Evolutionary conservation across 2,888 invertebrate species (phyloP), one percentile per base, ranked within the genome.

Genomic region (Timema cristinae): DNA sequence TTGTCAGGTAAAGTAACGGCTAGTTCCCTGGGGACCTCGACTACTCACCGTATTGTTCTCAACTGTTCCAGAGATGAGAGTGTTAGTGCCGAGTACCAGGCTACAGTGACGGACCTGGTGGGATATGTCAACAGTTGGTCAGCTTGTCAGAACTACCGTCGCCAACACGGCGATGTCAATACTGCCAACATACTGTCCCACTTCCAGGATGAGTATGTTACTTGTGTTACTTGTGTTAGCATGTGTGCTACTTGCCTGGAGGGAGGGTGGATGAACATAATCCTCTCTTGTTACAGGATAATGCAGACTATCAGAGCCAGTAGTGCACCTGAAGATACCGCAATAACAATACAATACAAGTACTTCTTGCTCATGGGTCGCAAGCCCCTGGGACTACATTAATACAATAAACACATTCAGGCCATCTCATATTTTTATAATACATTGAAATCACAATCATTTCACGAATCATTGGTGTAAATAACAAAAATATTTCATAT

Each of bases 91-190:
- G 79, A 79, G 51, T 71, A 75, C 66, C 76, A 75, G 51, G 77
- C 77, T 16, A 77, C 77, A 4, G 77, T 81, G 7, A 69, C 75
- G 48, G 79, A 79, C 70, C 74, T 81, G 16, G 76, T 79, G 4
- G 79, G 79, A 51, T 81, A 80, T 71, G 75, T 80, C 5, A 75
- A 76, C 6, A 80, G 79, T 10, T 81, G 80, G 79, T 81, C 81
- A 7, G 80, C 79, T 8, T 80, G 78, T 72, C 79, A 80, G 73
- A 79, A 78, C 61, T 79, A 75, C 72, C 72, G 75, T 15, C 77
- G 77, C 47, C 75, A 78, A 56, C 74, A 79, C 56, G 80, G 80
- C 2, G 77, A 79, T 13, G 76, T 74, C 47, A 77, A 77, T 50
- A 78, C 78, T 48, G 61, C 71, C 49, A 72, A 74, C 15, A 67